Evolutionary conservation across 2,797 vertebrate species (phyloP), one percentile per base, ranked within the genome.

Genomic region (Chaetodon trifasciatus): DNA sequence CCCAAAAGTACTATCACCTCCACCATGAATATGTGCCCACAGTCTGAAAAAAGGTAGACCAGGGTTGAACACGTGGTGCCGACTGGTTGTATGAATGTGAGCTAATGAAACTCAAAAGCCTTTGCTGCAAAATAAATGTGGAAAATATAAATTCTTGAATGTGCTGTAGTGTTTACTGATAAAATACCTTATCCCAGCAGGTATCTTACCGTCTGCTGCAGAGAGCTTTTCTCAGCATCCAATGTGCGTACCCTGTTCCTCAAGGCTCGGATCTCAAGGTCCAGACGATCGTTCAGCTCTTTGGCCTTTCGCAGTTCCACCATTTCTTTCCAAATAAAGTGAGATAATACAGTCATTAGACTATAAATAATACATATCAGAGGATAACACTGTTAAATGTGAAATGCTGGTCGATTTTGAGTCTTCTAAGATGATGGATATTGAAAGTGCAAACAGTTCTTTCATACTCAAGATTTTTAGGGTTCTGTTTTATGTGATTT

Each of bases 251-350:
- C 93, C 4, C 93, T 90, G 0, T 77, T 92, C 85, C 94, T 92
- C 90, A 97, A 85, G 0, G 93, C 94, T 85, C 95, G 88, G 65
- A 97, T 95, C 81, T 97, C 96, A 73, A 94, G 88, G 81, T 97
- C 95, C 90, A 97, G 80, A 3, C 84, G 91, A 79, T 91, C 92
- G 23, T 92, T 96, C 42, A 91, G 90, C 81, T 96, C 96, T 93
- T 96, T 97, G 85, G 93, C 92, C 84, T 94, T 93, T 76, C 77
- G 90, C 4, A 96, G 85, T 74, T 95, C 91, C 44, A 82, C 86
- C 75, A 92, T 82, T 83, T 94, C 94, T 95, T 74, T 23, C 52
- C 6, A 68, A 64, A 80, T 21, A 15, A 47, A 69, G 64, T 63
- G 17, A 66, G 10, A 69, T 40, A 15, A 81, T 10, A 5, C 5